A percentile compares a stretch with the other conserved stretches of the same genome.
Conservation (phyloP, 2,888 invertebrate species). For the Apoda limacodes region DNA sequence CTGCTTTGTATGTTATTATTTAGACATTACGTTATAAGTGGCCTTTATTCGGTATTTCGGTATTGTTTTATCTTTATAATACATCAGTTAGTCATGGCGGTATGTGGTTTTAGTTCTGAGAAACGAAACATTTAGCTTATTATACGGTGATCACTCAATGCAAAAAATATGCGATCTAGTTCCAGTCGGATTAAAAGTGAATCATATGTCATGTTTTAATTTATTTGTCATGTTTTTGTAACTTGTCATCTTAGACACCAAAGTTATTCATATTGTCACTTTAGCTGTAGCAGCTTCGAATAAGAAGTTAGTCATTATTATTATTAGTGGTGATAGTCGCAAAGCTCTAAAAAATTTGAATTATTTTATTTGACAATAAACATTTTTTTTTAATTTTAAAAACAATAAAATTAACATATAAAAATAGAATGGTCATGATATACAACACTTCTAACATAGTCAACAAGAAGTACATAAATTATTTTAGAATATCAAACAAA, state of each 20-base stretch:
- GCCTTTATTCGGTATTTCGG: conserved; percentile 28
- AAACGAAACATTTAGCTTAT: conserved; percentile 20
- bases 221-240: conserved; percentile 6
- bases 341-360: conserved; percentile 5
- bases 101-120: conserved; percentile 28
- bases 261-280: conserved; percentile 14
- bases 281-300: conserved; percentile 10
- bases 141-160: conserved; percentile 19
- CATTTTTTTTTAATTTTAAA: too few relatives aligned
- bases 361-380: conserved; percentile 15
- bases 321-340: conserved; percentile 16
- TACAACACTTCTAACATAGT: too few relatives aligned
- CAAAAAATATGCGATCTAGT: conserved; percentile 20
- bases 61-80: conserved; percentile 29
- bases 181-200: conserved; percentile 15
- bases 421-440: too few relatives aligned
- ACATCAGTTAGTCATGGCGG: conserved; percentile 30
- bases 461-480: too few relatives aligned
- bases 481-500: too few relatives aligned
- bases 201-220: conserved; percentile 6
- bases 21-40: conserved; percentile 28
- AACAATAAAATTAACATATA: too few relatives aligned
- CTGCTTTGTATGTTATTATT: neutral
- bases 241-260: conserved; percentile 12
- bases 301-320: conserved; percentile 18